A percentile compares a stretch with the other conserved stretches of the same genome.
Conservation (phyloP, 1,140 invertebrate species). For the Condylostylus longicornis region DNA sequence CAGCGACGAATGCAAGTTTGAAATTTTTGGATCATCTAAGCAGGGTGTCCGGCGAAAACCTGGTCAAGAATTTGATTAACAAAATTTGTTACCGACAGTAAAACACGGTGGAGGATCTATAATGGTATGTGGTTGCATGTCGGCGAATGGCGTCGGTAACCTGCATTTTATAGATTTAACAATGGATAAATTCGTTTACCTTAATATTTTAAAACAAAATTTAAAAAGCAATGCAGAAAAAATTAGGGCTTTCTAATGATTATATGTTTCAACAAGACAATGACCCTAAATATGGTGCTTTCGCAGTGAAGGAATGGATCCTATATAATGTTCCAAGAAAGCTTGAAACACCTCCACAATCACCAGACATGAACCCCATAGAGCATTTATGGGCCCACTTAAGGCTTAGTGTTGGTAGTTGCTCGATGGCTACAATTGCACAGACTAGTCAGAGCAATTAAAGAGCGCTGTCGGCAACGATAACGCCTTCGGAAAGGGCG, state of each 20-base stretch:
- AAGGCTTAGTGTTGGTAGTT: too few relatives aligned
- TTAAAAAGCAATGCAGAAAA: conserved; percentile 9
- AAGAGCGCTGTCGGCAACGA: too few relatives aligned
- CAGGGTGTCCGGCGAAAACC: too few relatives aligned
- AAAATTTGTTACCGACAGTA: conserved; percentile 18
- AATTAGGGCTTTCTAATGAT: conserved; percentile 4
- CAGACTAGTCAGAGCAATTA: too few relatives aligned
- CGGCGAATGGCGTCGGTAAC: conserved; percentile 13
- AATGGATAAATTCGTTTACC: conserved; percentile 10
- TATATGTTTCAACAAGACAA: conserved; percentile 8
- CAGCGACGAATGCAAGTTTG: conserved; percentile 17
- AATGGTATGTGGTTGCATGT: conserved; percentile 29
- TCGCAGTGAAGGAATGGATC: conserved; percentile 14
- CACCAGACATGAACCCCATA: conserved; percentile 12
- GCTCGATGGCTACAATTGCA: too few relatives aligned
- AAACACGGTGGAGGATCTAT: conserved; percentile 26
- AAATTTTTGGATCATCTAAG: too few relatives aligned
- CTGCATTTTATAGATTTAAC: conserved; percentile 13
- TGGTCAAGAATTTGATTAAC: too few relatives aligned
- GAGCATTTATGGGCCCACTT: conserved; percentile 13
- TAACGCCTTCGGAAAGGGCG: too few relatives aligned
- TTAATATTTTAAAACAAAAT: conserved; percentile 13
- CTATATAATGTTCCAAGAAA: conserved; percentile 6
- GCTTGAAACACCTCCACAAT: conserved; percentile 18
- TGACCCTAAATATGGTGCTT: conserved; percentile 18